Evolutionary conservation across 64 coral and sea anemone species (phyloP).

Genomic region (Montipora cactus): DNA sequence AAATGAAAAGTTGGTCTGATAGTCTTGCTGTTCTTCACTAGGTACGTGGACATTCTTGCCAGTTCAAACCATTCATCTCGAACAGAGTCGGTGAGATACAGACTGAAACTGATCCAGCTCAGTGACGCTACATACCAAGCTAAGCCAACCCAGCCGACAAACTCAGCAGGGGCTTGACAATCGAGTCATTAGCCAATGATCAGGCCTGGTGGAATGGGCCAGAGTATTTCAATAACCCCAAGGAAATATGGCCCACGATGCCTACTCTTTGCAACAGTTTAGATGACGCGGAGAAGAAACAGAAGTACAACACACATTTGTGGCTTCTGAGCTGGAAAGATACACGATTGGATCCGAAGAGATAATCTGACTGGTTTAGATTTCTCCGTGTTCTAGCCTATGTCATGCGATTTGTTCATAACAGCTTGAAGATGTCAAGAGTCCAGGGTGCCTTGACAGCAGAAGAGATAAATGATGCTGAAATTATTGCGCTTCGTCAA

Average conservation of each 20-base stretch:
- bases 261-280: not conserved
- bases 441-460: not conserved
- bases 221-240: rapidly evolving
- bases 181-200: too few species aligned
- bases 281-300: not conserved
- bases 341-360: not conserved
- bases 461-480: not conserved
- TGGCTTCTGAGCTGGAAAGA: not conserved
- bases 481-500: too few species aligned
- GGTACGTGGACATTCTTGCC: not conserved
- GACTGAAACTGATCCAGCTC: too few species aligned
- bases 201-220: too few species aligned
- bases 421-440: not conserved
- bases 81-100: too few species aligned
- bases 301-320: not conserved
- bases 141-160: too few species aligned
- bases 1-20: not conserved
- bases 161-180: too few species aligned
- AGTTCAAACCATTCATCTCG: not conserved
- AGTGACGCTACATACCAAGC: too few species aligned
- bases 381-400: not conserved
- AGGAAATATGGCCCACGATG: not conserved
- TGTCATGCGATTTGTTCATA: not conserved
- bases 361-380: not conserved
- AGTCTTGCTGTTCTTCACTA: not conserved